Conservation (phyloP, 2,113 vertebrate genomes). For the Brienomyrus brachyistius region DNA sequence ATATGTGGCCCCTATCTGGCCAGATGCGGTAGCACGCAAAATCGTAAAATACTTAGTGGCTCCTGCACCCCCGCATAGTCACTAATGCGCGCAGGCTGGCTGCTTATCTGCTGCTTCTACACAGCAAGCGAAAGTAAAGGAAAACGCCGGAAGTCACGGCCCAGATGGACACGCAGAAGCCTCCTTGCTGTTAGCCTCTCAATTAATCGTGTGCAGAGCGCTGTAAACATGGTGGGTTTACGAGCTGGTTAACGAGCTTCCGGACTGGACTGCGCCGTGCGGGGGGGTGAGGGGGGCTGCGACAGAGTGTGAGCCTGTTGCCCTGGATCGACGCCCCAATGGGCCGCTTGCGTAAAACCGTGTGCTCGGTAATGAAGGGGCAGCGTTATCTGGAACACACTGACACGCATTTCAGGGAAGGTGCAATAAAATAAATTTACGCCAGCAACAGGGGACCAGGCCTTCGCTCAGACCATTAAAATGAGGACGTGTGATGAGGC, state of each 20-base stretch:
- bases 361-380: not conserved
- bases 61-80: not conserved
- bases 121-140: not conserved
- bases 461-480: conserved; percentile 58
- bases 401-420: conserved; percentile 32
- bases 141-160: not conserved
- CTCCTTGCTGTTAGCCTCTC: not conserved
- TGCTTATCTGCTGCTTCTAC: not conserved
- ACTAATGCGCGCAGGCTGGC: not conserved
- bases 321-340: not conserved
- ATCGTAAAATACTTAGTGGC: not conserved
- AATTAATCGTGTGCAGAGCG: not conserved
- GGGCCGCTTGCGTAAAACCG: not conserved
- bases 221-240: not conserved
- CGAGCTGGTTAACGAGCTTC: not conserved
- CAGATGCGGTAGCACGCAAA: not conserved
- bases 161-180: not conserved
- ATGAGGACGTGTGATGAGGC: conserved; percentile 61
- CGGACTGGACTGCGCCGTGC: too few species aligned
- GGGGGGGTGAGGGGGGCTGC: not conserved
- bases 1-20: not conserved
- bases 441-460: conserved; percentile 38
- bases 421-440: conserved; percentile 44
- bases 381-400: conserved; percentile 37
- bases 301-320: not conserved